A percentile compares a stretch with the other conserved stretches of the same genome.
phyloP scores from a whole-genome alignment of 2,113 vertebrate species.

The Cyprinodon brontotheroides region DNA sequence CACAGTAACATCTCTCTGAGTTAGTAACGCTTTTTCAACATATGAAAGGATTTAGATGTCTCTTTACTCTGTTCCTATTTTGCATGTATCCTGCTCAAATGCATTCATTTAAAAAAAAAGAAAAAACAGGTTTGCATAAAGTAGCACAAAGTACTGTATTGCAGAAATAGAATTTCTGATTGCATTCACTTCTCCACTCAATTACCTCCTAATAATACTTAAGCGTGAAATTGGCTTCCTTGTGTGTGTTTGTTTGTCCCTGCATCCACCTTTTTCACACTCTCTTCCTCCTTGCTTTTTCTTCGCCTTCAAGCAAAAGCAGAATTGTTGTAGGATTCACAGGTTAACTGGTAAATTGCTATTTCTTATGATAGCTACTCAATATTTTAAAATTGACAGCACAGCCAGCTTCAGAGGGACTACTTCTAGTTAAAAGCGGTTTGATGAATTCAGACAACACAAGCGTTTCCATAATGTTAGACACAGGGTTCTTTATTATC shows the following conservation, averaged over 20 bases:
- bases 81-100: conserved; percentile 7
- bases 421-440: conserved; percentile 28
- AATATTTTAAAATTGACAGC: conserved; percentile 37
- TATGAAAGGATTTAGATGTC: conserved; percentile 65
- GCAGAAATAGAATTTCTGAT: conserved; percentile 53
- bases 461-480: conserved; percentile 12
- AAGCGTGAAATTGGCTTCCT: conserved; percentile 58
- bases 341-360: conserved; percentile 29
- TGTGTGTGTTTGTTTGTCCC: conserved; percentile 13
- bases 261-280: neutral
- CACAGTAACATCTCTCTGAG: conserved; percentile 45
- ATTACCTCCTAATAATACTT: conserved; percentile 70
- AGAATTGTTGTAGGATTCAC: conserved; percentile 16
- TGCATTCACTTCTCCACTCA: conserved; percentile 54
- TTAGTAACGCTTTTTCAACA: conserved; percentile 46
- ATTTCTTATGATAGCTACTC: conserved; percentile 45
- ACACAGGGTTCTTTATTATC: conserved; percentile 34
- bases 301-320: conserved; percentile 3
- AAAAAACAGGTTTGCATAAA: neutral
- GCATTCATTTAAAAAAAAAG: neutral
- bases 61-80: conserved; percentile 41
- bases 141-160: conserved; percentile 34
- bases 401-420: conserved; percentile 29
- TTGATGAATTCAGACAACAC: conserved; percentile 44
- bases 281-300: conserved; percentile 5